Base-by-base conservation (phyloP, 2,888 invertebrate genomes). In the Lasiommata megera region DNA sequence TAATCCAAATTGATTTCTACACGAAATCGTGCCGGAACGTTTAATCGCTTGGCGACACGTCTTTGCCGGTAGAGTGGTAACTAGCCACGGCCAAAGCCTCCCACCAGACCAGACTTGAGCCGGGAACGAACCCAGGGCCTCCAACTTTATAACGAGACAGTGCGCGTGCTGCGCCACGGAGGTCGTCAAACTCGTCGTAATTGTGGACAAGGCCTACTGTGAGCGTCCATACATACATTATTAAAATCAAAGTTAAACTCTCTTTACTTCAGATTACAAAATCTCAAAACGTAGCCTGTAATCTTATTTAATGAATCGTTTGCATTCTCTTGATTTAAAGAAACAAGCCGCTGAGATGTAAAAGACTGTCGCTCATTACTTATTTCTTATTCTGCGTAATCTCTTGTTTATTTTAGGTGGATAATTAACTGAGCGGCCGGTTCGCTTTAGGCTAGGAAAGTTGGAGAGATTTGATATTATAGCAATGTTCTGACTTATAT, bases 381-480 rank as follows among this genome's bases (percentile, higher is more conserved):
- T 54, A 54, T 43, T 37, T 12, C 36, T 38, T 8, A 54, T 48
- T 31, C 31, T 14, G 37, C 16, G 43, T 43, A 28, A 54, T 54
- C 16, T 50, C 46, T 50, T 31, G 50, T 58, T 58, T 58, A 51
- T 55, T 50, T 54, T 55, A 51, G 50, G 44, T 55, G 14, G 37
- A 50, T 46, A 46, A 44, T 28, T 14, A 46, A 46, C 31, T 31
- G 11, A 23, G 5, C 23, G 23, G 3, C 5, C 23, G 23, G 2
- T 23, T 23, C 23, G 5, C 2, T 2, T 23, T 5, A 23, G 23
- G 23, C 3, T 3, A 28, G 6, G 12, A 43, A 23, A 43, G 23
- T 43, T 43, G 23, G 28, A 3, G 7, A 43, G 23, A 12, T 43
- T 23, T 23, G 2, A n/a, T n/a, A n/a, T n/a, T n/a, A n/a, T n/a